Percentiles rank a stretch among this genome's conserved stretches.
Evolutionary conservation across 2,797 vertebrate genomes (phyloP).

Genomic region (Amazonetta brasiliensis): DNA sequence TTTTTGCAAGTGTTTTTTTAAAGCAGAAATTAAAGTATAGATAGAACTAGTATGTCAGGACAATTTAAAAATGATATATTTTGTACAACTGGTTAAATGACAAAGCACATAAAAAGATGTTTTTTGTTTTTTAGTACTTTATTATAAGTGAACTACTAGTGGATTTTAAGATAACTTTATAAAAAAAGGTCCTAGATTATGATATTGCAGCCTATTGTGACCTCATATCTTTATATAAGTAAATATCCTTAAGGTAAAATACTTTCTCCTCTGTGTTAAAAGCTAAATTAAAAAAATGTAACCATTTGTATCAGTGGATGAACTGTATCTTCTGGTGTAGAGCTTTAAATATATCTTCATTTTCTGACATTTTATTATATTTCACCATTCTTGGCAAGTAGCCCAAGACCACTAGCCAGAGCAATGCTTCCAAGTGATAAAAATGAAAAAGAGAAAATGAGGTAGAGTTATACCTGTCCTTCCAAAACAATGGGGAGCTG

Average conservation of each 20-base stretch:
- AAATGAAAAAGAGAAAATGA: not conserved
- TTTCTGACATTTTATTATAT: not conserved
- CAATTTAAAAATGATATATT: not conserved
- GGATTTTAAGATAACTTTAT: not conserved
- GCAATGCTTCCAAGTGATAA: not conserved
- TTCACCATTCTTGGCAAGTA: not conserved
- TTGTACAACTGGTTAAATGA: not conserved
- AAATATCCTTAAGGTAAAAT: not conserved
- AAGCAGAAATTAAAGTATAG: not conserved
- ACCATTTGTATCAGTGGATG: not conserved
- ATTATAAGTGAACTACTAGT: not conserved
- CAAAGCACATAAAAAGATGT: not conserved
- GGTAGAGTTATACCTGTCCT: not conserved
- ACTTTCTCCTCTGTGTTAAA: not conserved
- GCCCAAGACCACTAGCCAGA: not conserved
- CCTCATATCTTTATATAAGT: not conserved
- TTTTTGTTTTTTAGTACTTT: not conserved
- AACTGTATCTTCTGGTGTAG: not conserved
- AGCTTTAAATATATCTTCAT: not conserved
- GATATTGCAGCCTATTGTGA: not conserved
- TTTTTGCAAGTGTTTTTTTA: not conserved
- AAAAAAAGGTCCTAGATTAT: not conserved
- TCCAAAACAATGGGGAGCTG: not conserved
- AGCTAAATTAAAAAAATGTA: not conserved
- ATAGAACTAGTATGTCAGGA: not conserved